Evolutionary conservation across 2,113 vertebrate species (phyloP), one percentile per base, ranked within the genome.

Genomic region (Hyperopisus bebe): DNA sequence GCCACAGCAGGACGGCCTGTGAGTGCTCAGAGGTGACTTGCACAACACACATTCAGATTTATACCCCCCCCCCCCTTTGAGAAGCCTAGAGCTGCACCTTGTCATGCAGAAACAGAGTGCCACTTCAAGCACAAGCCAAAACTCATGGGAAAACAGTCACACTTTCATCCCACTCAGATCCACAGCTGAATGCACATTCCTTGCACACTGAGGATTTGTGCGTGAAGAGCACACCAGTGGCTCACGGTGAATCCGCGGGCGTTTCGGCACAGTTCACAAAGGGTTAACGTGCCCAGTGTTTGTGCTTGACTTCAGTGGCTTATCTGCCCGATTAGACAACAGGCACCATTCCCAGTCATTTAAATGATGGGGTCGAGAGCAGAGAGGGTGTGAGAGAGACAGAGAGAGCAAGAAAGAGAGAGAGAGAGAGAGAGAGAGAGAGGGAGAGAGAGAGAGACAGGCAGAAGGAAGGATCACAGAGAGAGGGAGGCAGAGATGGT

Each of bases 301-400:
- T 84, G 82, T 44, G 24, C n/a, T 84, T 84, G 42, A 44, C 42
- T 84, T 47, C 44, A 84, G 24, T n/a, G 82, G 44, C 82, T 84
- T n/a, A 84, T 84, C 44, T 84, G 82, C 24, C 82, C 3, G 82
- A 84, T 84, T 84, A 84, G 82, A n/a, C 82, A 84, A 84, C 44
- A 47, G 42, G 82, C 39, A 46, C 17, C 39, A 24, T 84, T 84
- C 44, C 19, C 82, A n/a, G 82, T n/a, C 15, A 47, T 24, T 46
- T 46, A 84, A 84, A 86, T n/a, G 50, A 8, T 82, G 11, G 21
- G 19, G 19, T 39, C 7, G 46, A 51, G 48, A 53, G 47, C 80
- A 13, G 39, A 27, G 5, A 44, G 5, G n/a, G 31, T 2, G n/a
- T 27, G 66, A 89, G 53, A 89, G 70, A 39, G 15, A 85, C 0